Base-by-base conservation (phyloP, 2,113 vertebrate species). In the Ariopsis seemanni region DNA sequence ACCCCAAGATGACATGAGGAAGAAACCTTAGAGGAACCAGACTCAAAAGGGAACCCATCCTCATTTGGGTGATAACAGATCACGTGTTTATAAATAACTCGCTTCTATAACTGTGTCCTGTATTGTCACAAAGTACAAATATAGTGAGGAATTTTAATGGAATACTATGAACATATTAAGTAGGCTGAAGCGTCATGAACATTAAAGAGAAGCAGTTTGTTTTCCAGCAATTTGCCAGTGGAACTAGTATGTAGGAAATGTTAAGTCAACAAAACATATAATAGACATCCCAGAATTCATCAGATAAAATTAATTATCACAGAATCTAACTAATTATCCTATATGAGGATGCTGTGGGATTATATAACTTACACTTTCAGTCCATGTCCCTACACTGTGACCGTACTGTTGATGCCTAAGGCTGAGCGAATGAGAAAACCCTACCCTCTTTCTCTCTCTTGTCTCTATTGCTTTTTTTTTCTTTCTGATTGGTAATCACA, bases 401-500 rank as follows among this genome's bases (percentile, higher is more conserved):
- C 77, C 30, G 69, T 52, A 80, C 20, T 85, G 71, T 82, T 88
- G 67, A 85, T 75, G 84, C 83, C 86, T 65, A 20, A 57, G 71
- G 58, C 71, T 63, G 10, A 55, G 50, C 42, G 81, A 60, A 78
- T 34, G 50, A 77, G 30, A 57, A 82, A 85, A 30, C 53, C 53
- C 48, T 52, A 42, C 67, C 55, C 20, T 42, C 42, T 42, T 42
- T 17, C 27, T 34, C 10, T 75, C 30, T 82, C n/a, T 53, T 78
- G 22, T 65, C 30, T 69, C 22, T 55, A 27, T 34, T 20, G 0
- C n/a, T 42, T 42, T 42, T 42, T 50, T 74, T 17, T 77, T 71
- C 34, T 14, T 81, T 89, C 60, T 78, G 60, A 83, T 78, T 89
- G 84, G 88, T 83, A 63, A 86, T 75, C 84, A 80, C 71, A 72